Base-by-base conservation (phyloP, 2,888 invertebrate genomes). In the Volucella inflata region DNA sequence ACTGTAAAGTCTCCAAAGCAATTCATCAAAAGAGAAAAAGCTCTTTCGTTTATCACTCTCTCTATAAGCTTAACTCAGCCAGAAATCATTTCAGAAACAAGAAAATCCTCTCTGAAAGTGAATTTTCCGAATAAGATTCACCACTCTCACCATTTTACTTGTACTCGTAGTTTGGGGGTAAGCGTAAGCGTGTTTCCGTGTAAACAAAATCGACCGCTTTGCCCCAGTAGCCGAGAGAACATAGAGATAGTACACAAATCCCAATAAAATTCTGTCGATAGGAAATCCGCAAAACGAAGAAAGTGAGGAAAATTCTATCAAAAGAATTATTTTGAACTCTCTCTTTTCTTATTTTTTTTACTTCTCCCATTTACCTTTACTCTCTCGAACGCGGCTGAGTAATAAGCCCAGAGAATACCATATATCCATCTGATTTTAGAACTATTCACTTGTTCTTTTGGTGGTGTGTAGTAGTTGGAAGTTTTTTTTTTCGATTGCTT, bases 131-230 rank as follows among this genome's bases (percentile, higher is more conserved):
- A 71, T 51, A 42, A 60, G 11, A 30, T 3, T 40, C 53, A 74
- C 55, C 53, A 65, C 40, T 50, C 62, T 59, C 50, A 51, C 48
- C 64, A 57, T 53, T 71, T 57, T 44, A n/a, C 55, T 40, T 48
- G 36, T n/a, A 38, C 38, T 14, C 36, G 38, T 40, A 55, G 21
- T 65, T 55, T 38, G n/a, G 3, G 40, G 21, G 40, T 10, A 17
- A 14, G 8, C 17, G 40, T 59, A 46, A 44, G 44, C 60, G 71
- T 81, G 55, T 50, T 81, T 81, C 68, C 68, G 72, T 81, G 85
- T 81, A 85, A 85, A 85, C 85, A 85, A 85, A 70, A 81, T 85
- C 81, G 85, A 85, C 76, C 80, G 80, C 50, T 68, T 57, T 67
- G 60, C 21, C 67, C 60, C 70, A 57, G 38, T 51, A 44, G 57